Evolutionary conservation across 2,113 vertebrate species (phyloP), one percentile per base, ranked within the genome.

Genomic region (Vicugna pacos): DNA sequence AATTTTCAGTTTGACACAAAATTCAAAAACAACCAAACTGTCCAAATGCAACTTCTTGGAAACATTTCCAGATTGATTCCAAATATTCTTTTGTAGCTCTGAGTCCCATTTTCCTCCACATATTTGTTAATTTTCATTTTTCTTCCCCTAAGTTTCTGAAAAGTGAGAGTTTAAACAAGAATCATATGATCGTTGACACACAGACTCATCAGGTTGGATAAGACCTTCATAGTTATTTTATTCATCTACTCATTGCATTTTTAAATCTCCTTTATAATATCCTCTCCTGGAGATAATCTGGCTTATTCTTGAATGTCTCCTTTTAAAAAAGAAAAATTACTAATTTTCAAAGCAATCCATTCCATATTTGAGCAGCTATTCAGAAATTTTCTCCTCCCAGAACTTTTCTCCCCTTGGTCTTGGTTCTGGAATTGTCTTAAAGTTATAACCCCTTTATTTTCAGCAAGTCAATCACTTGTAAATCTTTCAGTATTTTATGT

Each of bases 1-100:
- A 92, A 95, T 97, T 97, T 96, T 94, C 42, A 89, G 26, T 97
- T 97, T 87, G 93, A 95, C 75, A 97, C 79, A 87, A 87, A 97
- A 93, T 97, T 97, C 54, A 89, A 90, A 97, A 97, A 85, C 80
- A 95, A 91, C 50, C 46, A 46, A 96, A 93, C 48, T 94, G 24
- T 90, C 52, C 64, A 95, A 96, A 65, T 89, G 60, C 16, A 95
- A 87, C 88, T 92, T 91, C 50, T 96, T 93, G 92, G 84, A 93
- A 96, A 72, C 3, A 64, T 84, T 94, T 95, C n/a, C 70, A 93
- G 54, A 95, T 69, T 85, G 80, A 95, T 95, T 95, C 83, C 95
- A 97, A 95, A 80, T 97, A 95, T 94, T 86, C 75, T 96, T 93
- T 91, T 96, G 58, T 93, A 96, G 70, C 80, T 69, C 42, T 70